phyloP scores from a whole-genome alignment of 2,888 invertebrate genomes.

The Drosophila kokeensis region DNA sequence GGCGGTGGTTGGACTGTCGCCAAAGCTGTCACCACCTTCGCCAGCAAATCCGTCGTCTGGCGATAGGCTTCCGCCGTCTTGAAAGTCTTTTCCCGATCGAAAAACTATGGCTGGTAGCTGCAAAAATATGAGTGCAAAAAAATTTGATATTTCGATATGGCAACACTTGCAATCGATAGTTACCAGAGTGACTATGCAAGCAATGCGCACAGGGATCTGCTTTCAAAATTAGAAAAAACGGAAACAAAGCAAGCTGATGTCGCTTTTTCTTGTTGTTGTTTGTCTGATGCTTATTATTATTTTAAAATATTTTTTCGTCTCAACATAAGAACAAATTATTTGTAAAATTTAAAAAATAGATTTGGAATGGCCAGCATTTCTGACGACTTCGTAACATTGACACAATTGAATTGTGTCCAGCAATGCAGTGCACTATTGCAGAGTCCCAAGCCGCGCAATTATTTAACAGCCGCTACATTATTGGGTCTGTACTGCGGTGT shows the following conservation, averaged over 20 bases:
- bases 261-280: background rate
- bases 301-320: background rate
- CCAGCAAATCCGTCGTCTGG: slow-evolving; percentile 91
- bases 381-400: slow-evolving; percentile 25
- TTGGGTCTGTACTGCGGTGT: slow-evolving; percentile 46
- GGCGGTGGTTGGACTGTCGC: slow-evolving; percentile 87
- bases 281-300: background rate
- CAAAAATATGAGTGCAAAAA: slow-evolving; percentile 26
- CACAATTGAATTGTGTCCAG: slow-evolving; percentile 33
- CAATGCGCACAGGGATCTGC: background rate
- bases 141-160: slow-evolving; percentile 20
- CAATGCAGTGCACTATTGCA: slow-evolving; percentile 24
- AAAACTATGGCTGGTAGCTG: slow-evolving; percentile 73
- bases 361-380: slow-evolving; percentile 30
- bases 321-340: background rate
- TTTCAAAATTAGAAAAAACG: background rate
- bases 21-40: slow-evolving; percentile 91
- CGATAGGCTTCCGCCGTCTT: slow-evolving; percentile 89
- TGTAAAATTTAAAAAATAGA: background rate
- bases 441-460: slow-evolving; percentile 26
- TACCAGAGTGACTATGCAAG: slow-evolving; percentile 21
- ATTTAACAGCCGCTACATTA: slow-evolving; percentile 16
- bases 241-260: slow-evolving; percentile 3
- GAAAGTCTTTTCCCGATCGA: slow-evolving; percentile 91
- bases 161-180: slow-evolving; percentile 11